A percentile compares a stretch with the other conserved stretches of the same genome.
These are phyloP conservation scores for Myodes glareolus DNA, from an alignment of 2,113 vertebrate species.

Conservation along the genomic window DNA sequence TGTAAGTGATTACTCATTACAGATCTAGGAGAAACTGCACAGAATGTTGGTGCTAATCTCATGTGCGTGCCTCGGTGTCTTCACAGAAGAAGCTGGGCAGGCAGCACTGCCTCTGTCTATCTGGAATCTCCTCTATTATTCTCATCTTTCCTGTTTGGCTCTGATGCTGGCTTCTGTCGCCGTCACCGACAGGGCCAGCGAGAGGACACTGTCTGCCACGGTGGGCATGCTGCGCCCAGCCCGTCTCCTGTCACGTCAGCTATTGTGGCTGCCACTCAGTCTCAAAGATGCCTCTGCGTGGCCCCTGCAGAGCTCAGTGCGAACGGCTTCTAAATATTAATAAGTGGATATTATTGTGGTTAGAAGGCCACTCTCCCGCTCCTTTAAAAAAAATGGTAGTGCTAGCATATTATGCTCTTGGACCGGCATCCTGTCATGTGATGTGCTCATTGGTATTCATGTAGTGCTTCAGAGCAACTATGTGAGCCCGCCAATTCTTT, in stretches of 20 bases:
- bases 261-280: neutral
- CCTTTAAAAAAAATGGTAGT: neutral
- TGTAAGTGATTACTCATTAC: neutral
- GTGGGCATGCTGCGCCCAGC: neutral
- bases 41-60: neutral
- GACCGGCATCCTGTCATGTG: neutral
- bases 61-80: neutral
- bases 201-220: neutral
- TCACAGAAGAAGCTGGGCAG: neutral
- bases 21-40: neutral
- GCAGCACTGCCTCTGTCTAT: neutral
- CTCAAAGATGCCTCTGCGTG: neutral
- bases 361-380: slow-evolving; percentile 1
- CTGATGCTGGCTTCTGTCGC: neutral
- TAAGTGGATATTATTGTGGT: neutral
- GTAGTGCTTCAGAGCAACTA: slow-evolving; percentile 25
- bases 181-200: accelerated
- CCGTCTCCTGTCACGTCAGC: neutral
- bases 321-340: slow-evolving; percentile 16
- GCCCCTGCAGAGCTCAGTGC: slow-evolving; percentile 25
- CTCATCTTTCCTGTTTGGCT: neutral
- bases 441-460: slow-evolving; percentile 61
- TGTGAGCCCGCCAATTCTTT: slow-evolving; percentile 55
- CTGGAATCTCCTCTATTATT: neutral
- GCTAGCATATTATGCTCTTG: slow-evolving; percentile 21